Evolutionary conservation across 2,888 invertebrate genomes (phyloP), one percentile per base, ranked within the genome.

Genomic region (Sericinus montela): DNA sequence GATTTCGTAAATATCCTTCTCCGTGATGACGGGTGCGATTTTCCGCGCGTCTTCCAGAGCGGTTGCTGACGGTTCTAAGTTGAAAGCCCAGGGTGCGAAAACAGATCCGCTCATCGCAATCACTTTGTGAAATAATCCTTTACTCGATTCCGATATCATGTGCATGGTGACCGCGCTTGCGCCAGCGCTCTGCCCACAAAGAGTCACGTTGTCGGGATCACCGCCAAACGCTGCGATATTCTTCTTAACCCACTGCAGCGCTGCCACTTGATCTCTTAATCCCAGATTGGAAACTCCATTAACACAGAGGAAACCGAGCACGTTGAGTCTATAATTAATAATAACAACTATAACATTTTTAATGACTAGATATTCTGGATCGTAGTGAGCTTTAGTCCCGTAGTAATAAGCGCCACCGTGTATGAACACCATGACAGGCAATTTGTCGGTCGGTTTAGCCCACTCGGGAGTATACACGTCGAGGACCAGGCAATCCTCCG

Each of bases 361-460:
- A 4, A 62, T 60, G 63, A 87, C 82, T 50, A 88, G 70, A 60
- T 76, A 84, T 55, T 83, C 75, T 6, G 86, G 82, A 42, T 86
- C 79, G 48, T 86, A 87, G 10, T 85, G 69, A 56, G 75, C 75
- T 56, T 85, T 84, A 48, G 72, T 74, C 30, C 88, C 88, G 57
- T 80, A 80, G 57, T 79, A 87, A 51, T 82, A 88, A 0, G 72
- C 84, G 29, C 87, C 88, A 0, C 87, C 87, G 51, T 87, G 88
- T 16, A 87, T 59, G 65, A 75, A 87, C 1, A 86, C 73, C 15
- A 88, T 62, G 1, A 88, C 86, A 0, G 88, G 84, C 0, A 84
- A 64, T 1, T 49, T 67, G 19, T 54, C 51, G 0, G 53, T 55
- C 1, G 63, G 56, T 1, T 40, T 47, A 1, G 65, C 59, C 4